Percentiles rank a stretch among this genome's conserved stretches.
Evolutionary conservation across 1,140 invertebrate genomes (phyloP).

Genomic region (Drosophila hydei): DNA sequence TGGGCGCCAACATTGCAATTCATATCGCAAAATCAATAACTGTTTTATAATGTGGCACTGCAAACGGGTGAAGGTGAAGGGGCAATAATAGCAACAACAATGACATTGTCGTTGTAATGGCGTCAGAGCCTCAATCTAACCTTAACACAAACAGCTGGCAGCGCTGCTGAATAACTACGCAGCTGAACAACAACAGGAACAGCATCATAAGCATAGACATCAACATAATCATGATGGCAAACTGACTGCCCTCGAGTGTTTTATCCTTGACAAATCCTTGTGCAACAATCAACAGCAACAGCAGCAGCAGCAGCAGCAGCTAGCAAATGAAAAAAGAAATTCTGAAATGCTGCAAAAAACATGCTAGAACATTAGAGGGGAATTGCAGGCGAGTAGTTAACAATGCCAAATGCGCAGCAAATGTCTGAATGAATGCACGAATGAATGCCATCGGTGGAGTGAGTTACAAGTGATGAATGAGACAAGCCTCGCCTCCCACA

Average conservation of each 20-base stretch:
- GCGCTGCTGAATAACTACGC: conserved; percentile 28
- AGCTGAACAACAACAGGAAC: conserved; percentile 43
- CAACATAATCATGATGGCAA: conserved; percentile 63
- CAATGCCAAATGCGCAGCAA: conserved; percentile 73
- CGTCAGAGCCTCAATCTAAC: conserved; percentile 23
- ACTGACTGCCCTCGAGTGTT: conserved; percentile 73
- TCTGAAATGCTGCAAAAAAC: conserved; percentile 12
- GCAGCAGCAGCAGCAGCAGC: conserved; percentile 26
- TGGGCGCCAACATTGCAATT: conserved; percentile 42
- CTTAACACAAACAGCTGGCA: conserved; percentile 27
- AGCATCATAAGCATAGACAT: conserved; percentile 56
- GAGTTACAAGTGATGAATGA: conserved; percentile 44
- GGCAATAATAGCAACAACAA: conserved; percentile 2
- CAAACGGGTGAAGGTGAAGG: conserved; percentile 6
- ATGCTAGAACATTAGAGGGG: conserved; percentile 20
- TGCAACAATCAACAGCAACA: conserved; percentile 69
- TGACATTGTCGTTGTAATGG: conserved; percentile 25
- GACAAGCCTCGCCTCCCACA: conserved; percentile 1
- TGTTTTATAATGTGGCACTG: conserved; percentile 43
- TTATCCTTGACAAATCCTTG: conserved; percentile 77
- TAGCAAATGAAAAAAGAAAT: conserved; percentile 20
- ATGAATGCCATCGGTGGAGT: conserved; percentile 24
- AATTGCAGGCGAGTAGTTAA: conserved; percentile 44
- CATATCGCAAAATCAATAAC: conserved; percentile 64
- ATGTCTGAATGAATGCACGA: conserved; percentile 67